Percentiles rank a stretch among this genome's conserved stretches.
Evolutionary conservation across 2,888 invertebrate species (phyloP).

Genomic region (Tetranychus piercei): DNA sequence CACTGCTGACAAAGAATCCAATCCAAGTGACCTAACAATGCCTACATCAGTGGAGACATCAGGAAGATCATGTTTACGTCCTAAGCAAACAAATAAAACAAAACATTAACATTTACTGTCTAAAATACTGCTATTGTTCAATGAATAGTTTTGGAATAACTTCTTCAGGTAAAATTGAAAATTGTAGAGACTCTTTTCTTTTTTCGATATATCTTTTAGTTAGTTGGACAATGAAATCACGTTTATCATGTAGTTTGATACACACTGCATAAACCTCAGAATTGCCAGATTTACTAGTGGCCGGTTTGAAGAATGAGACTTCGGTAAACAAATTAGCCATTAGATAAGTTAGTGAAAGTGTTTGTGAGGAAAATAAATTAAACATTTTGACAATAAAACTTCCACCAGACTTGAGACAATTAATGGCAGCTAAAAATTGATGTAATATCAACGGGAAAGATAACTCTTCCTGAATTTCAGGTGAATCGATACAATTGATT

Average conservation of each 20-base stretch:
- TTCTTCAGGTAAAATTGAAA: too few relatives aligned
- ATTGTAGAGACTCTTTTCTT: too few relatives aligned
- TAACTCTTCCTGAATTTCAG: slow-evolving; percentile 63
- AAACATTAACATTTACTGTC: neutral
- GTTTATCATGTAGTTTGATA: slow-evolving; percentile 22
- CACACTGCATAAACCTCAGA: slow-evolving; percentile 74
- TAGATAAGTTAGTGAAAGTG: slow-evolving; percentile 57
- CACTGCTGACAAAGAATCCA: too few relatives aligned
- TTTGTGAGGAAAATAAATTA: slow-evolving; percentile 66
- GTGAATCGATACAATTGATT: slow-evolving; percentile 62
- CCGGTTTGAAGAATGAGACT: slow-evolving; percentile 64
- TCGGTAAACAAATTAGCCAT: slow-evolving; percentile 51
- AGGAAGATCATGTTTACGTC: too few relatives aligned
- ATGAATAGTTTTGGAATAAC: too few relatives aligned
- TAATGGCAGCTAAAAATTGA: slow-evolving; percentile 58
- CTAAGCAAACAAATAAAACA: too few relatives aligned
- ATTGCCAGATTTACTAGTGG: slow-evolving; percentile 81
- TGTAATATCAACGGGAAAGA: slow-evolving; percentile 63
- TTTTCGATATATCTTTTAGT: too few relatives aligned
- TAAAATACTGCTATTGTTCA: too few relatives aligned
- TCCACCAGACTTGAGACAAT: slow-evolving; percentile 50
- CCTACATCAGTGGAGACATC: too few relatives aligned
- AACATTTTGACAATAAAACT: slow-evolving; percentile 70
- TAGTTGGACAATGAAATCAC: neutral
- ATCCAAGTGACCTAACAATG: too few relatives aligned